Conservation (phyloP, 2,797 vertebrate species). For the Sebastes oblongus region DNA sequence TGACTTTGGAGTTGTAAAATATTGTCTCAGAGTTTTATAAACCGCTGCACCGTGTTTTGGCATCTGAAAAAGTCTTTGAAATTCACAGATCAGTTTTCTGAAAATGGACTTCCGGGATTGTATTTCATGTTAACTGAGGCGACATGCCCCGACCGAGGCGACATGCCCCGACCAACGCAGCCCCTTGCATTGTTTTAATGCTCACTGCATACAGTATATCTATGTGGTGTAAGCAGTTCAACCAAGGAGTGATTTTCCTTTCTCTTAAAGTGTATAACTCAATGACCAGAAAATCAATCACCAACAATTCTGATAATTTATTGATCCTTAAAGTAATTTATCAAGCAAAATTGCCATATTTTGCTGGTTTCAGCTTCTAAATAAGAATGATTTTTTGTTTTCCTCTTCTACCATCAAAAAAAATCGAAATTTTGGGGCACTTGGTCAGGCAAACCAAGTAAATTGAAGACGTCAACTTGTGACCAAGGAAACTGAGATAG, state of each 20-base stretch:
- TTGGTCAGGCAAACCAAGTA: background rate
- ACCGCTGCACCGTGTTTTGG: background rate
- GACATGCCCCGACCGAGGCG: background rate
- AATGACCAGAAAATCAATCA: background rate
- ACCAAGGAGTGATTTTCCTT: background rate
- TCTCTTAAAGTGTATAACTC: background rate
- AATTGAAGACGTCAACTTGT: background rate
- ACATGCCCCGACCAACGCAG: background rate
- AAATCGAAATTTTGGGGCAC: rapidly evolving
- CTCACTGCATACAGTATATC: background rate
- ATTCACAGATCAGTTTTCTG: background rate
- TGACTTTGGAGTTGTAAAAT: background rate
- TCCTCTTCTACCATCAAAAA: background rate
- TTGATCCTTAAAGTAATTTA: background rate
- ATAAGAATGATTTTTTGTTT: background rate
- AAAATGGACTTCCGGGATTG: background rate
- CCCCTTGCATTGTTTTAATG: background rate
- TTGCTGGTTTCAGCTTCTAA: background rate
- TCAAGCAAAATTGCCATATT: background rate
- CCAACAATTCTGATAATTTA: background rate
- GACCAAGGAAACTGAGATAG: background rate
- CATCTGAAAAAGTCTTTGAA: background rate
- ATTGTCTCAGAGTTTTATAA: background rate
- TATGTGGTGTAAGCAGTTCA: background rate
- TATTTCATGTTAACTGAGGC: background rate